Conservation (phyloP, 1,140 invertebrate genomes). For the Drosophila bipectinata region DNA sequence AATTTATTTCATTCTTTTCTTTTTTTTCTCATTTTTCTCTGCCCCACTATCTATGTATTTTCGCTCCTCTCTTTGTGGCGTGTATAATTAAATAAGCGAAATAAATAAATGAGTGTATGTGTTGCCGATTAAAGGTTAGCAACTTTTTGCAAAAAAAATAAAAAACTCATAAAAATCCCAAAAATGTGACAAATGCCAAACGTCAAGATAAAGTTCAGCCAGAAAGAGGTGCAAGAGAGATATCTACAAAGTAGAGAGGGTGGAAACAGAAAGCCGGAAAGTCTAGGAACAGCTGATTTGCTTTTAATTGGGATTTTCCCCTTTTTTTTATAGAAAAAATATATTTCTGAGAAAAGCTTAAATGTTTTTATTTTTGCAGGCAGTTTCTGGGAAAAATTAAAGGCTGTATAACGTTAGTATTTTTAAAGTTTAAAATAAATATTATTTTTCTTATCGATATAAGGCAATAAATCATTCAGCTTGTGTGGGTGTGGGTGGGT, state of each 20-base stretch:
- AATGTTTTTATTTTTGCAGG: slow-evolving; percentile 1
- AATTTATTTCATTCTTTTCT: slow-evolving; percentile 37
- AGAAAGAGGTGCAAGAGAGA: background rate
- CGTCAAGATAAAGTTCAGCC: slow-evolving; percentile 50
- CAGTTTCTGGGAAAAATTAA: slow-evolving; percentile 4
- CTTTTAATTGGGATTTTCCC: slow-evolving; percentile 15
- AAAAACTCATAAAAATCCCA: slow-evolving; percentile 22
- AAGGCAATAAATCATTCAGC: slow-evolving; percentile 27
- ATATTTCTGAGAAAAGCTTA: background rate
- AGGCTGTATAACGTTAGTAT: too few relatives aligned
- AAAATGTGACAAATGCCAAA: slow-evolving; percentile 55
- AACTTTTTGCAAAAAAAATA: slow-evolving; percentile 37
- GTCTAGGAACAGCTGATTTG: slow-evolving; percentile 46
- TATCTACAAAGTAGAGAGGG: background rate
- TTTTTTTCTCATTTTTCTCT: slow-evolving; percentile 7
- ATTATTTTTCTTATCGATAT: slow-evolving; percentile 15
- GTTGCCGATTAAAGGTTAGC: slow-evolving; percentile 48
- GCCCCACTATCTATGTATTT: background rate
- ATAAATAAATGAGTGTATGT: slow-evolving; percentile 14
- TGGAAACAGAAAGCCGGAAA: background rate
- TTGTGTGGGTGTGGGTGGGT: slow-evolving; percentile 17
- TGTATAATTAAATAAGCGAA: slow-evolving; percentile 53
- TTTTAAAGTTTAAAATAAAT: background rate
- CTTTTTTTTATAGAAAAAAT: background rate
- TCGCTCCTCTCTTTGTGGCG: slow-evolving; percentile 21